Conservation (phyloP, 2,113 vertebrate genomes). For the Aphyosemion australe region DNA sequence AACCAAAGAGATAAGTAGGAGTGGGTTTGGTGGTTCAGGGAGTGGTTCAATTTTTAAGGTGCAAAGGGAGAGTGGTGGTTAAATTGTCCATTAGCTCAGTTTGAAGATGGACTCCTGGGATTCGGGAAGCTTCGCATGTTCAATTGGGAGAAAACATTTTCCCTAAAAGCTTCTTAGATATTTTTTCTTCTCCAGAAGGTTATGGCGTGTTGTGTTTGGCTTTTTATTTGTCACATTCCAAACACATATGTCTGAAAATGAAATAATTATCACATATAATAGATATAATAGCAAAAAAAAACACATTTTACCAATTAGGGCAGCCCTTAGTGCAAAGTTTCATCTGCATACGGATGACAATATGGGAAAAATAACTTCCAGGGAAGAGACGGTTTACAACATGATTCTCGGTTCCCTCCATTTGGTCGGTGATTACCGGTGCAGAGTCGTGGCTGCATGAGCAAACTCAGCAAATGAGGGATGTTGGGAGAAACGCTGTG, state of each 20-base stretch:
- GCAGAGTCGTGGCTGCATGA: constrained; percentile 11
- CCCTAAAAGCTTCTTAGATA: constrained; percentile 37
- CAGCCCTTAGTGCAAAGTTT: background rate
- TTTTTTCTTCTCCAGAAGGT: constrained; percentile 7
- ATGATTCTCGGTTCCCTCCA: constrained; percentile 24
- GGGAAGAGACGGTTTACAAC: constrained; percentile 8
- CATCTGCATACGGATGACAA: constrained; percentile 17
- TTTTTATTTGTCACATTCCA: too few relatives aligned
- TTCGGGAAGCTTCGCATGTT: constrained; percentile 37
- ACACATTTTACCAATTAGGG: constrained; percentile 3
- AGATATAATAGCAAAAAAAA: background rate
- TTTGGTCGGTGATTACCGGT: constrained; percentile 33
- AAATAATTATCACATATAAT: too few relatives aligned
- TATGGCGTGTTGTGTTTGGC: background rate
- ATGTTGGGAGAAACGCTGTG: constrained; percentile 9
- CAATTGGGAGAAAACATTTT: constrained; percentile 29
- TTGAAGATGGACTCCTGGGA: constrained; percentile 47
- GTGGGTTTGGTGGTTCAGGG: constrained; percentile 20
- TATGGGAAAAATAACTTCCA: constrained; percentile 4
- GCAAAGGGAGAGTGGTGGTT: constrained; percentile 46
- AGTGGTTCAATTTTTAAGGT: constrained; percentile 41
- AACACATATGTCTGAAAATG: too few relatives aligned
- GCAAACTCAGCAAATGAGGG: constrained; percentile 13
- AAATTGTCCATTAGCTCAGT: constrained; percentile 65
- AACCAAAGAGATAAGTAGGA: constrained; percentile 56